Conservation (phyloP, 2,113 vertebrate species). For the Phainopepla nitens region DNA sequence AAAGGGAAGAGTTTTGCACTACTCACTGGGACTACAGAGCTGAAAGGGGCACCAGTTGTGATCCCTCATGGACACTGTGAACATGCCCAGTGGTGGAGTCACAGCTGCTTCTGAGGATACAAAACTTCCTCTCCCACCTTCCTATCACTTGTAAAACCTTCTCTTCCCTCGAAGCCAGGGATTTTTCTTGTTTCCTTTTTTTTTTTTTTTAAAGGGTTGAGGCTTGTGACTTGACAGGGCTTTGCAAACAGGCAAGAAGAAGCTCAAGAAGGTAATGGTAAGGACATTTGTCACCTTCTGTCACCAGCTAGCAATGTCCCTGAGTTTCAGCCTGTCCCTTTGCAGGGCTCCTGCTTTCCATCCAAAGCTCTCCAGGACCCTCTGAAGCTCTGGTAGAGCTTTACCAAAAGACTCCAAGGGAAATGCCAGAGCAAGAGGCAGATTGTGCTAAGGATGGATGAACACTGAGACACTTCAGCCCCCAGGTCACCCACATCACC, state of each 20-base stretch:
- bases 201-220: background rate
- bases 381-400: background rate
- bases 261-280: background rate
- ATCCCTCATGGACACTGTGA: background rate
- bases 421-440: background rate
- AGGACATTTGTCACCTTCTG: background rate
- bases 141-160: background rate
- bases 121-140: background rate
- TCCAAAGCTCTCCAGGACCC: background rate
- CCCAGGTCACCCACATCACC: background rate
- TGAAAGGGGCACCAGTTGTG: background rate
- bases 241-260: background rate
- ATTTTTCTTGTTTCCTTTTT: background rate
- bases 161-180: background rate
- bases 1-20: background rate
- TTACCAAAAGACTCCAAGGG: background rate
- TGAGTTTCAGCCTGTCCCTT: background rate
- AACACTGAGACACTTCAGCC: background rate
- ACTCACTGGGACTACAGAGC: background rate
- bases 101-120: background rate
- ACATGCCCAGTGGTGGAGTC: background rate
- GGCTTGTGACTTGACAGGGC: background rate
- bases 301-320: background rate
- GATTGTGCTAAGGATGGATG: background rate
- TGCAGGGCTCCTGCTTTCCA: background rate